Percentiles rank a stretch among this genome's conserved stretches.
Evolutionary conservation across 2,888 invertebrate genomes (phyloP).

Genomic region (Leucania comma): DNA sequence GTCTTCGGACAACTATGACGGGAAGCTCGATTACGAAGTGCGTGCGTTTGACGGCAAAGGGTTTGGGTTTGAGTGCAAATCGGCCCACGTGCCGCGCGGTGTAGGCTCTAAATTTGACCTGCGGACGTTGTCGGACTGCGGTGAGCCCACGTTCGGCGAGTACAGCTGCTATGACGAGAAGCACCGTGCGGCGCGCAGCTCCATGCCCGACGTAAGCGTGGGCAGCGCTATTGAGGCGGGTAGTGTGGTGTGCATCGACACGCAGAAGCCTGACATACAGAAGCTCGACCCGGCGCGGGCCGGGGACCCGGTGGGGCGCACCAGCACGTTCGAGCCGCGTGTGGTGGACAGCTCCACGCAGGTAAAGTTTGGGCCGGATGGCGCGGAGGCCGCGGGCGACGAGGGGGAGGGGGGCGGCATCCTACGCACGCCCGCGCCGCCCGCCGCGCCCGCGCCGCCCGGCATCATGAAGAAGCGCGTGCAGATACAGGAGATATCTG

Average conservation of each 20-base stretch:
- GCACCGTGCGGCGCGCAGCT: slow-evolving; percentile 90
- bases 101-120: slow-evolving; percentile 87
- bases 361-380: slow-evolving; percentile 87
- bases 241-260: slow-evolving; percentile 89
- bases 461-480: slow-evolving; percentile 96
- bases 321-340: slow-evolving; percentile 88
- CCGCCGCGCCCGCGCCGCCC: slow-evolving; percentile 92
- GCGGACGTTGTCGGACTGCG: slow-evolving; percentile 89
- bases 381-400: slow-evolving; percentile 84
- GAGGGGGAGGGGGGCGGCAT: slow-evolving; percentile 86
- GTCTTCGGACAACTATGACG: slow-evolving; percentile 92
- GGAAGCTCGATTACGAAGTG: slow-evolving; percentile 89
- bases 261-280: slow-evolving; percentile 89
- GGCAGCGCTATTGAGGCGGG: slow-evolving; percentile 91
- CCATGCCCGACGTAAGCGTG: slow-evolving; percentile 91
- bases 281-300: slow-evolving; percentile 81
- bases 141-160: slow-evolving; percentile 91
- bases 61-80: slow-evolving; percentile 90
- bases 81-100: slow-evolving; percentile 88
- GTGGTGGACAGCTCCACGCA: slow-evolving; percentile 89
- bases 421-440: slow-evolving; percentile 84
- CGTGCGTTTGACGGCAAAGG: slow-evolving; percentile 89
- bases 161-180: slow-evolving; percentile 93
- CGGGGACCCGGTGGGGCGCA: slow-evolving; percentile 82
- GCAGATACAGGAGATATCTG: slow-evolving; percentile 98